Base-by-base conservation (phyloP, 2,888 invertebrate genomes). In the Cheilosia scutellata region DNA sequence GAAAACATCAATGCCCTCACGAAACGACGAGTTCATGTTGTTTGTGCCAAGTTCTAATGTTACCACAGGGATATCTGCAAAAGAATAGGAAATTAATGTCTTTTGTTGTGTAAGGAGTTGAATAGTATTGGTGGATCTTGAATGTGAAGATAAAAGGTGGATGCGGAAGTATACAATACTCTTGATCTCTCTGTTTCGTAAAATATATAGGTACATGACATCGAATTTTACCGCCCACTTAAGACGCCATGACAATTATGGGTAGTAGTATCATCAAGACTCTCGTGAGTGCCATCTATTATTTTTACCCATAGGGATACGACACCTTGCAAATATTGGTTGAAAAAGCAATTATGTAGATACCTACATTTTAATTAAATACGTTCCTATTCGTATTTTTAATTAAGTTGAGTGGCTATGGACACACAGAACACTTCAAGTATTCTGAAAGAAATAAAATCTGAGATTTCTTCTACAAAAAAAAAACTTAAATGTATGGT, bases 1-100 rank as follows among this genome's bases (percentile, higher is more conserved):
- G 93, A 97, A 97, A 11, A 97, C 97, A 91, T 97, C 97, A 82
- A 96, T 96, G 6, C 96, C 97, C 92, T 97, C 97, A 89, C 96
- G 96, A 89, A 98, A 96, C 88, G 95, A 95, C 1, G 96, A 95
- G 90, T 97, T 92, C 68, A 92, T 95, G 57, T 97, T 93, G 89
- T 95, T 97, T 88, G 96, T 96, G 4, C 97, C 97, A 88, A 97
- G 94, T 90, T 96, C 96, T 88, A 97, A 92, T 9, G 95, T 95
- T 75, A 97, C 96, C 89, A 97, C 95, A 1, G 97, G 97, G 16
- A 96, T 95, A 93, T 97, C 97, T 97, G 94, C 47, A 93, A 93
- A 51, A 51, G 20, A 33, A 44, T 57, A 27, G 20, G 11, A 55
- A 68, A 40, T 42, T 40, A 13, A 13, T 63, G 25, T 49, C 13